These are phyloP conservation scores for Rachycentron canadum DNA, from an alignment of 2,797 vertebrate species.

Conservation along the genomic window DNA sequence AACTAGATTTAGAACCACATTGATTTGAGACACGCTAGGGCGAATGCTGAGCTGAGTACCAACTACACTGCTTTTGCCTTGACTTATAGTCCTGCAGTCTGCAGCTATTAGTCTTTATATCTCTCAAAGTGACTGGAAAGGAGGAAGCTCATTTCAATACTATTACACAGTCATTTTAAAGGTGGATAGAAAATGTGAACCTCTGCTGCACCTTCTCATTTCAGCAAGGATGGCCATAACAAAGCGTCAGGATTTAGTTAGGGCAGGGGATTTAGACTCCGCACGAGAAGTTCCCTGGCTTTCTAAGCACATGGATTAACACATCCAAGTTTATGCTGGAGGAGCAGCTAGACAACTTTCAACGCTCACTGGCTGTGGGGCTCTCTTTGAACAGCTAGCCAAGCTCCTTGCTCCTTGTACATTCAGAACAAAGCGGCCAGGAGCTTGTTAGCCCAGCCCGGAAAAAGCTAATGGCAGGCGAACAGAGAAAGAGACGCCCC, in stretches of 20 bases:
- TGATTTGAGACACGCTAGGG: not conserved
- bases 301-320: conserved; percentile 57
- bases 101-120: not conserved
- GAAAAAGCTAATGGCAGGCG: conserved; percentile 50
- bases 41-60: no score
- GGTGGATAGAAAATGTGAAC: conserved; percentile 10
- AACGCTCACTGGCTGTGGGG: conserved; percentile 31
- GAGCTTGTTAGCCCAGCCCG: conserved; percentile 60
- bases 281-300: conserved; percentile 52
- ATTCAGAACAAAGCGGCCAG: conserved; percentile 58
- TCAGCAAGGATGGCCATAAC: conserved; percentile 24
- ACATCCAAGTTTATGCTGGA: conserved; percentile 45
- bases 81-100: not conserved
- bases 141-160: conserved; percentile 14
- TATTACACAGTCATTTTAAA: not conserved
- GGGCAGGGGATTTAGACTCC: conserved; percentile 45
- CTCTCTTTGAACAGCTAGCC: conserved; percentile 56
- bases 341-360: conserved; percentile 55
- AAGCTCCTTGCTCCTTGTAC: conserved; percentile 34
- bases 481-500: conserved; percentile 23
- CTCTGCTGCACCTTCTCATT: conserved; percentile 25
- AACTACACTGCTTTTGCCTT: not conserved
- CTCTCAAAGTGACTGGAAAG: not conserved
- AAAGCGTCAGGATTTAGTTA: conserved; percentile 48
- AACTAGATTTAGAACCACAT: not conserved